Conservation (phyloP, 2,888 invertebrate species). For the Baccha elongata region DNA sequence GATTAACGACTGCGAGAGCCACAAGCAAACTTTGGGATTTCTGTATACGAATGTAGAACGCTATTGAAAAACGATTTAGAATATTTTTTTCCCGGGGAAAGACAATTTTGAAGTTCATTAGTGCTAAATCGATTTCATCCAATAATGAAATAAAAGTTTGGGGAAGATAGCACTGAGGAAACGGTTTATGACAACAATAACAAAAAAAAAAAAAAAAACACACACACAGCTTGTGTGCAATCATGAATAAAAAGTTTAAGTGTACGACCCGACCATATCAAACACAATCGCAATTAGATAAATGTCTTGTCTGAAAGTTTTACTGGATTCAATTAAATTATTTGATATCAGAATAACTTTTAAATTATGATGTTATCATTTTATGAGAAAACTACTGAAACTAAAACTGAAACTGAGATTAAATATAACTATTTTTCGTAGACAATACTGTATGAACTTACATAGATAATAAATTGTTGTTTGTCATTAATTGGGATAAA, state of each 20-base stretch:
- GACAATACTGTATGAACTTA: too few species aligned
- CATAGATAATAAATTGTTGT: too few species aligned
- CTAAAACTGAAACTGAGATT: too few species aligned
- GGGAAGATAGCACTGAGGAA: not conserved
- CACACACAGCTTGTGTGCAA: too few species aligned
- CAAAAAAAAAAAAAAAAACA: too few species aligned
- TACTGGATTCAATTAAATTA: conserved; percentile 46
- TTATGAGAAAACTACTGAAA: not conserved
- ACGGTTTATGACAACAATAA: not conserved
- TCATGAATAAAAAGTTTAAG: not conserved
- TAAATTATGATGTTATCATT: conserved; percentile 1
- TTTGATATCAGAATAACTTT: conserved; percentile 38
- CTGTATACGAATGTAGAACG: too few species aligned
- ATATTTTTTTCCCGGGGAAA: too few species aligned
- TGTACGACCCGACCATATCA: too few species aligned
- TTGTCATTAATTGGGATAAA: too few species aligned
- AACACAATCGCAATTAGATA: too few species aligned
- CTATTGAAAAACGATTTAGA: not conserved
- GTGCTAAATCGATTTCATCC: conserved; percentile 21
- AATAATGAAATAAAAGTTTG: not conserved
- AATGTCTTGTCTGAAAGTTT: conserved; percentile 2
- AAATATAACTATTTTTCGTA: too few species aligned
- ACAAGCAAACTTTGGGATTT: too few species aligned
- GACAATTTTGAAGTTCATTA: conserved; percentile 7
- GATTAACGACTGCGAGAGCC: not conserved